phyloP scores from a whole-genome alignment of 2,113 vertebrate genomes.

The Nymphicus hollandicus region DNA sequence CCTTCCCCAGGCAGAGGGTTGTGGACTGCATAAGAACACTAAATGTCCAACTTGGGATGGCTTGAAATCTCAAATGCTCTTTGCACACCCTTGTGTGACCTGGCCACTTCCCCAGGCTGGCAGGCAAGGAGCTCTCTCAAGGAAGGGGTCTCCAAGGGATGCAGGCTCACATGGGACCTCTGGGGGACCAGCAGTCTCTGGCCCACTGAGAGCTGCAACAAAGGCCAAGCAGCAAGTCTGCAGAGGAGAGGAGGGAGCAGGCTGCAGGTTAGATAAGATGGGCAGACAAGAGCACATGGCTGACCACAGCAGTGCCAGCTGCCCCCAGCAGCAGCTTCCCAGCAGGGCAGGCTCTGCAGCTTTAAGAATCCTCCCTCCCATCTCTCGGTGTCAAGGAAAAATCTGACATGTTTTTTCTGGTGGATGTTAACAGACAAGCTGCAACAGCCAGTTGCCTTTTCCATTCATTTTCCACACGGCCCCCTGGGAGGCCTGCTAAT shows the following conservation, averaged over 20 bases:
- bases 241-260: background rate
- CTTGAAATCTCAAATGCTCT: background rate
- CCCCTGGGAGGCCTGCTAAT: slow-evolving; percentile 4
- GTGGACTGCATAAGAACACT: fast-evolving
- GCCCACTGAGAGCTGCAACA: background rate
- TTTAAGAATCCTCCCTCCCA: slow-evolving; percentile 46
- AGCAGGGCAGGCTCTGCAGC: background rate
- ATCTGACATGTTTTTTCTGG: slow-evolving; percentile 60
- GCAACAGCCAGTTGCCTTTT: slow-evolving; percentile 63
- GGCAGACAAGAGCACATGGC: background rate
- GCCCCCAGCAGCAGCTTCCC: background rate
- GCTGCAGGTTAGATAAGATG: background rate
- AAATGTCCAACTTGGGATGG: fast-evolving
- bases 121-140: fast-evolving
- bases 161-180: background rate
- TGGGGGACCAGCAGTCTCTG: fast-evolving
- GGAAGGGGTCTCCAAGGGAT: background rate
- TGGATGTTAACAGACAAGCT: background rate
- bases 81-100: fast-evolving
- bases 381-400: slow-evolving; percentile 38
- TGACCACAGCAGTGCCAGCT: background rate
- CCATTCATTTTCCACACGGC: slow-evolving; percentile 56
- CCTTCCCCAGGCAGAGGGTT: background rate
- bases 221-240: background rate
- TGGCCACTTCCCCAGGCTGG: background rate